Base-by-base conservation (phyloP, 2,888 invertebrate species). In the Cloeon dipterum region DNA sequence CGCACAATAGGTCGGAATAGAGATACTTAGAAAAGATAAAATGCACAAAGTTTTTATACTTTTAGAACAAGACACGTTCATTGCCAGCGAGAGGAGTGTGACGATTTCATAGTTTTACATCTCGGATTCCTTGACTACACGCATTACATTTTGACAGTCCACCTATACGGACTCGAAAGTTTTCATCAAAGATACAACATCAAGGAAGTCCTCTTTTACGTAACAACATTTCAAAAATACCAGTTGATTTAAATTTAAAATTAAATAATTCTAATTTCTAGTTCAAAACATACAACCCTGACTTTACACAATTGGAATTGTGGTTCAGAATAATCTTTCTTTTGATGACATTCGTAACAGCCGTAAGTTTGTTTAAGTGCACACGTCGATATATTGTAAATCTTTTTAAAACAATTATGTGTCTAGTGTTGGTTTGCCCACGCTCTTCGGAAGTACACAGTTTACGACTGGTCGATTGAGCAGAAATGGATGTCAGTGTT, bases 241-340 rank as follows among this genome's bases (percentile, higher is more conserved):
- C 11, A 23, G 23, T 11, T 23, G 23, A 8, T 11, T 11, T 8
- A 7, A 8, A 11, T 23, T 11, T 8, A 23, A 8, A 23, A n/a
- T n/a, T n/a, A n/a, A n/a, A 21, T 21, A 21, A 21, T 21, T 21
- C 21, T 43, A 43, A 43, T 46, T 41, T 45, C 70, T 71, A 93
- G 93, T 89, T 91, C 54, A 89, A 89, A 59, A 88, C 82, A 3
- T 94, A 91, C 60, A 93, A 89, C 58, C 85, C 91, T 34, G 79
- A 79, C 8, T 96, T 93, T 53, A 93, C 93, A 20, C 88, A 91
- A 62, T 77, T 94, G 53, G 93, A 94, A 61, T 86, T 94, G 42
- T 94, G 93, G 88, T 89, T 94, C 54, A 66, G 94, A 46, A 82
- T 93, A 53, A 79, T 93, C 49, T 94, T 93, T 57, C 63, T 93